These are phyloP conservation scores for Struthio camelus DNA, from an alignment of 2,113 vertebrate genomes.

Conservation along the genomic window DNA sequence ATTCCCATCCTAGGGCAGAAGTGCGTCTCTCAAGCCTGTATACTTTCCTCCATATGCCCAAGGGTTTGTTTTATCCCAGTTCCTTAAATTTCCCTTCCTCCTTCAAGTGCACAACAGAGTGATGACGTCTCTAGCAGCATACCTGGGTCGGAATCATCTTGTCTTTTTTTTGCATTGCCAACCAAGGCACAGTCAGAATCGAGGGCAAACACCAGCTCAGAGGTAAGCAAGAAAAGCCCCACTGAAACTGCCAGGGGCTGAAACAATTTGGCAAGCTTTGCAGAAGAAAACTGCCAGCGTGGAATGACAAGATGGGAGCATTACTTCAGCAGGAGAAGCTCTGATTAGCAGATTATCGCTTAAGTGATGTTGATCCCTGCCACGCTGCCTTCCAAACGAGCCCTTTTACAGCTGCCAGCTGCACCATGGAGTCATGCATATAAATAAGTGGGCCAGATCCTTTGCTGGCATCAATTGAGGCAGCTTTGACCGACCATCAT, in stretches of 20 bases:
- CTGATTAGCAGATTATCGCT: background rate
- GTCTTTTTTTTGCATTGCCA: background rate
- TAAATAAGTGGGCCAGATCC: background rate
- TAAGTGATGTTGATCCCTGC: background rate
- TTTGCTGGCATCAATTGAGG: background rate
- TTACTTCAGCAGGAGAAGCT: background rate
- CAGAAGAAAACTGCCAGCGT: background rate
- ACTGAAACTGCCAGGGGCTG: background rate
- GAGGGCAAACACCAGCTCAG: background rate
- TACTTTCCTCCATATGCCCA: background rate
- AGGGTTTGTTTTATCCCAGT: background rate
- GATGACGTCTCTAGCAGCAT: background rate
- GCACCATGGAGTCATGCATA: background rate
- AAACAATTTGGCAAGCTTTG: background rate
- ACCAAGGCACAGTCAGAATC: background rate
- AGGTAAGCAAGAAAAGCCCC: background rate
- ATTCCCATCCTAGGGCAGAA: background rate
- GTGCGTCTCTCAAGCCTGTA: rapidly evolving
- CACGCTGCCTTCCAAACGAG: background rate
- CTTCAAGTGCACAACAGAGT: rapidly evolving
- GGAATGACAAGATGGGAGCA: background rate
- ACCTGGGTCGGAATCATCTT: background rate
- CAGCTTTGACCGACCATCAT: background rate
- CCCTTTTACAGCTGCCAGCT: background rate
- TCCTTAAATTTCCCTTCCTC: background rate